Evolutionary conservation across 2,888 invertebrate genomes (phyloP), one percentile per base, ranked within the genome.

Genomic region (Oscheius sp.): DNA sequence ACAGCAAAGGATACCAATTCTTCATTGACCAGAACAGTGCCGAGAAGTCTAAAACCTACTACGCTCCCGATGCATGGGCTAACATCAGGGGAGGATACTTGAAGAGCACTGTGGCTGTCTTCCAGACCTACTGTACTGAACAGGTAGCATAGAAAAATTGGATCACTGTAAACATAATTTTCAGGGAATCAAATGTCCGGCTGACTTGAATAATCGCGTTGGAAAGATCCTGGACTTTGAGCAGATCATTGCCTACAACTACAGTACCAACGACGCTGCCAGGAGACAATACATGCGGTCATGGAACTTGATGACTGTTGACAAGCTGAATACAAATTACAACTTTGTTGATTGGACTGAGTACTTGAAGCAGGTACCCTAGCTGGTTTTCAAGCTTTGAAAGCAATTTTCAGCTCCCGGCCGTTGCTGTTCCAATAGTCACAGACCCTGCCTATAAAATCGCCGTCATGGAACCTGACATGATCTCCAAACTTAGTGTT

Each of bases 201-300:
- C 37, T 48, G 63, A 7, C 72, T n/a, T 32, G 58, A 10, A 57
- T 78, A 5, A 21, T 68, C 9, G 47, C 42, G 0, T 63, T 79
- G 42, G 55, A 42, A 42, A 42, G 42, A 42, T 42, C 42, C 42
- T 81, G 58, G 74, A 81, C 37, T 81, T 76, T 50, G 83, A 83
- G 66, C 77, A 78, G 48, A 53, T 9, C 0, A 74, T 83, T 48
- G 80, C 78, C 4, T 62, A 9, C 32, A 73, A 73, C 9, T 81
- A 78, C 76, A 80, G 81, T 51, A 82, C 85, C 11, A 79, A 79
- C 55, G 84, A 86, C 59, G 82, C 80, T 1, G 76, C 80, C 29
- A 77, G 86, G 35, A 75, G 87, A 42, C 78, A 86, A 59, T 86
- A 80, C 63, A 71, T 79, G 9, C 68, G 86, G 62, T 78, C 73